A percentile compares a stretch with the other conserved stretches of the same genome.
Conservation (phyloP, 2,888 invertebrate genomes). For the Gerosis bhagava region DNA sequence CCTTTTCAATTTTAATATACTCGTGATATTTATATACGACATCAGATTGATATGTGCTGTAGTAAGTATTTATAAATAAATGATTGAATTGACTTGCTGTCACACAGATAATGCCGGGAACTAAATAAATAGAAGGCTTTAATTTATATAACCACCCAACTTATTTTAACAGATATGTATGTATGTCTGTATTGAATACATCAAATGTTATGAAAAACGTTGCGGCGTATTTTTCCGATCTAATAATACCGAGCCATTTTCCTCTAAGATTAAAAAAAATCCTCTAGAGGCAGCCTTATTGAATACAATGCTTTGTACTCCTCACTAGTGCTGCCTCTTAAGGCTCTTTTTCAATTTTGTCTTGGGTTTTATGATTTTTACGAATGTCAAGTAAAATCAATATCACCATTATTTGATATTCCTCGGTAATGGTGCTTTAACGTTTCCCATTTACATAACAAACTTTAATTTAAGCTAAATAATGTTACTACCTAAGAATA, state of each 20-base stretch:
- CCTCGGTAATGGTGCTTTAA: constrained; percentile 37
- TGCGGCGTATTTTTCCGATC: constrained; percentile 44
- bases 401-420: not conserved
- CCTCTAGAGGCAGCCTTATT: too few relatives aligned
- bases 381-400: constrained; percentile 13
- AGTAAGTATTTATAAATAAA: too few relatives aligned
- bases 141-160: constrained; percentile 57
- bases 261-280: too few relatives aligned
- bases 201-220: constrained; percentile 34
- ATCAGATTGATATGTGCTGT: too few relatives aligned
- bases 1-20: too few relatives aligned
- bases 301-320: too few relatives aligned
- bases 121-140: constrained; percentile 37
- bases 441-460: constrained; percentile 33
- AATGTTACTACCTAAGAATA: constrained; percentile 33
- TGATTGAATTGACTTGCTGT: constrained; percentile 6
- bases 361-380: constrained; percentile 18
- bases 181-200: constrained; percentile 44
- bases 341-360: too few relatives aligned
- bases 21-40: too few relatives aligned
- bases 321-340: too few relatives aligned
- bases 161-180: constrained; percentile 77
- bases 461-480: constrained; percentile 29
- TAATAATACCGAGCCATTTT: too few relatives aligned
- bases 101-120: constrained; percentile 34